Base-by-base conservation (phyloP, 2,797 vertebrate genomes). In the Microctenopoma steveboyesi region DNA sequence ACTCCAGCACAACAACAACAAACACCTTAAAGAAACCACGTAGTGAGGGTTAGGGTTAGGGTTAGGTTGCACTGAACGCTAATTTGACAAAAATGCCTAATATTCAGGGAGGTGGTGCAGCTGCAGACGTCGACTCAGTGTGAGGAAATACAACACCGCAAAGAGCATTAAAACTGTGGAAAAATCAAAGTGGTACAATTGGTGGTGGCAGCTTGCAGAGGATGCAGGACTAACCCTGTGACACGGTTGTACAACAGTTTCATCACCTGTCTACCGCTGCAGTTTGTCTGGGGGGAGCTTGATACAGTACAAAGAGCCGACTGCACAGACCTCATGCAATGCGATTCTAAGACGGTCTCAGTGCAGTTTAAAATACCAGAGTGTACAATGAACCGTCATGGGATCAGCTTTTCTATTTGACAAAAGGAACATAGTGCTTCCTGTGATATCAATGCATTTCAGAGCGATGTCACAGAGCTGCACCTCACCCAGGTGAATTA, bases 401-500 rank as follows among this genome's bases (percentile, higher is more conserved):
- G 33, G 14, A 60, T 51, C 53, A 59, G 39, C 27, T 3, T 25
- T 13, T 3, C 8, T 22, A 7, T 33, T 45, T 48, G 15, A 25
- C 7, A 33, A 46, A 63, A 22, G 45, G 13, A 37, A 14, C 15
- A 60, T 8, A 30, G 47, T 5, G 13, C 18, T 14, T 40, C 30
- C 33, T 60, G 43, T 30, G 35, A 51, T 48, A 51, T 40, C 30
- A n/a, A 27, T 13, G 15, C 2, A 49, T 65, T 73, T 51, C 46
- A 18, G 43, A 56, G 47, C 27, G 3, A 48, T 18, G 58, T 12
- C 28, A 50, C 7, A 2, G 15, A 62, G 39, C n/a, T 39, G 25
- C 53, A 79, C 74, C 61, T 69, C 76, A 53, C 75, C 75, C 78
- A 58, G 64, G 22, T 66, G 73, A 79, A 52, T 67, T 57, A 72